phyloP scores from a whole-genome alignment of 35 echinoderm and acorn worm genomes.

The Eucidaris tribuloides region DNA sequence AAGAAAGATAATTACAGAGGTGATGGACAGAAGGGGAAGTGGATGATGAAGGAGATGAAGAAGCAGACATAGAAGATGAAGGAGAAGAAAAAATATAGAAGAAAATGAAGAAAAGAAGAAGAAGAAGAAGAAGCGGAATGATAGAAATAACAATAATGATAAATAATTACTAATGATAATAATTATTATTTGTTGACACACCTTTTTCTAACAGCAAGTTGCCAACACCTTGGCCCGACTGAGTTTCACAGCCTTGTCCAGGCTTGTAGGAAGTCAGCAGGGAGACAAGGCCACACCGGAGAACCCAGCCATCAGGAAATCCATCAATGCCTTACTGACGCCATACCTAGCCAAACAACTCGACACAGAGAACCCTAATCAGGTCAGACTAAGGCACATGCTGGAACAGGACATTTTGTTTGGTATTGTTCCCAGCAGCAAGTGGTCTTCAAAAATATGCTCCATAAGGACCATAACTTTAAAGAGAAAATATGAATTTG shows the following conservation, averaged over 20 bases:
- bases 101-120: no score
- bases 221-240: conserved; percentile 81
- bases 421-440: no score
- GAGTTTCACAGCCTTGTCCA: conserved; percentile 67
- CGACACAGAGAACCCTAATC: conserved; percentile 45
- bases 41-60: not conserved
- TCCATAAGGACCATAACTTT: no score
- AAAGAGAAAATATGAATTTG: no score
- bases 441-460: no score
- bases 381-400: no score
- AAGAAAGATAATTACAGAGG: no score
- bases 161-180: no score
- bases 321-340: conserved; percentile 68
- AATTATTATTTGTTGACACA: no score
- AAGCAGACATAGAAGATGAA: not conserved
- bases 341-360: conserved; percentile 90
- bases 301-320: conserved; percentile 69
- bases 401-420: no score
- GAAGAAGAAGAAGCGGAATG: no score
- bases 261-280: conserved; percentile 62
- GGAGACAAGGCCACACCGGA: conserved; percentile 72
- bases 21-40: not conserved
- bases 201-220: conserved; percentile 68
- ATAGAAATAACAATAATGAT: no score
- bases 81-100: not conserved